Evolutionary conservation across 2,797 vertebrate species (phyloP).

Genomic region (Neosalanx taihuensis): DNA sequence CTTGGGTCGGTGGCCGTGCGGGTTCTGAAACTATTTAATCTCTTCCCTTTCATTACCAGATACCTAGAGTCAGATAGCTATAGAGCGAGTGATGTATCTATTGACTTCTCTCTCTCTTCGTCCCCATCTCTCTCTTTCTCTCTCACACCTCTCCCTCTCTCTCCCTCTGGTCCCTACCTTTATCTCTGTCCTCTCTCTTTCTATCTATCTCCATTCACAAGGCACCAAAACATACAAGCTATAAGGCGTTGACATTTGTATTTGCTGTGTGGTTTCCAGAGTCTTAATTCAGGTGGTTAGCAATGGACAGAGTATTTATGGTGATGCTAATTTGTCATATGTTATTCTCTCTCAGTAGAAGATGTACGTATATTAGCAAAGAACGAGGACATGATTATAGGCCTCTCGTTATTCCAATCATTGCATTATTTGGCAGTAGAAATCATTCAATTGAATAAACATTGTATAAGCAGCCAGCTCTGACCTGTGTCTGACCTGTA

Average conservation of each 20-base stretch:
- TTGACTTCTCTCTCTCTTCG: constrained; percentile 53
- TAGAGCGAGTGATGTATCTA: constrained; percentile 4
- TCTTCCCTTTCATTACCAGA: constrained; percentile 44
- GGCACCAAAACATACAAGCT: constrained; percentile 7
- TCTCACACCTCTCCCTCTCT: neutral
- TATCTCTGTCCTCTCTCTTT: neutral
- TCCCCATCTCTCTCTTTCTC: neutral
- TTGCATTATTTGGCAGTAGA: constrained; percentile 63
- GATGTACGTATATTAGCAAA: constrained; percentile 20
- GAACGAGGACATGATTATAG: constrained; percentile 58
- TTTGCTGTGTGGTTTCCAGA: neutral
- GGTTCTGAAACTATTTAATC: constrained; percentile 67
- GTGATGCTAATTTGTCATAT: neutral
- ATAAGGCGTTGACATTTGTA: neutral
- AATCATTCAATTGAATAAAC: constrained; percentile 51
- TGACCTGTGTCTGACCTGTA: constrained; percentile 38
- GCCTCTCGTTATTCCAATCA: constrained; percentile 45
- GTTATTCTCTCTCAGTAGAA: no score
- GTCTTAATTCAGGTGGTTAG: neutral
- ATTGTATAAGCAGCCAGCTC: neutral
- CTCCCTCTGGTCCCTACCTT: neutral
- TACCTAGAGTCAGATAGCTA: constrained; percentile 41
- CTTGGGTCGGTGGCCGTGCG: constrained; percentile 37
- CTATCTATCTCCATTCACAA: neutral
- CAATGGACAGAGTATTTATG: constrained; percentile 3